A percentile compares a stretch with the other conserved stretches of the same genome.
Conservation (phyloP, 2,888 invertebrate genomes). For the Melanostoma scalare region DNA sequence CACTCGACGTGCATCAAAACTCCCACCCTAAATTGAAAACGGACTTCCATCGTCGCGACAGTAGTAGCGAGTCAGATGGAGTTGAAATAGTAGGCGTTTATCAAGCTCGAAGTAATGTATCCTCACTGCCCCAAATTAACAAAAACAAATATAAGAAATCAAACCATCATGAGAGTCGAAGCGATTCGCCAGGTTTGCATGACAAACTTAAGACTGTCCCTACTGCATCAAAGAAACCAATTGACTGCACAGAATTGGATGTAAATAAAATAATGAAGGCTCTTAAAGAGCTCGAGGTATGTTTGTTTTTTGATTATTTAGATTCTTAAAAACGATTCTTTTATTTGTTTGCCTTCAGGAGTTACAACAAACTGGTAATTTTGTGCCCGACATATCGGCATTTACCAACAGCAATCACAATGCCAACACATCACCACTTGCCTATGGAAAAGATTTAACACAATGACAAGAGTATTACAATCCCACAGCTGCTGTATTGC, state of each 20-base stretch:
- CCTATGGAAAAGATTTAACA: constrained; percentile 68
- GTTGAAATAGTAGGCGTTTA: constrained; percentile 81
- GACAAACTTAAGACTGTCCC: constrained; percentile 72
- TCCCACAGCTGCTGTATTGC: constrained; percentile 62
- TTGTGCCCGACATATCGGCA: constrained; percentile 59
- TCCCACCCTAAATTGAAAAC: constrained; percentile 35
- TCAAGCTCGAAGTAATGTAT: constrained; percentile 74
- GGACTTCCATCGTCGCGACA: constrained; percentile 74
- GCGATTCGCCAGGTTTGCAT: constrained; percentile 60
- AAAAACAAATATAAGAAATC: constrained; percentile 69
- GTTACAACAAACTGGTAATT: constrained; percentile 53
- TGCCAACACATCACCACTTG: constrained; percentile 70
- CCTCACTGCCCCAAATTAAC: constrained; percentile 36
- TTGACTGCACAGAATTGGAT: constrained; percentile 77
- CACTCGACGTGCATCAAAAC: constrained; percentile 37
- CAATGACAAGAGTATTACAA: constrained; percentile 73
- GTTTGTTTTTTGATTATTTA: background rate
- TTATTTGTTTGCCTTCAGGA: constrained; percentile 27
- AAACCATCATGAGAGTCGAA: constrained; percentile 59
- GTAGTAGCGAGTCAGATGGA: constrained; percentile 81
- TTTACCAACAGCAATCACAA: constrained; percentile 65
- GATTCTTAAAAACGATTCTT: background rate
- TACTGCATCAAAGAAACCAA: constrained; percentile 70
- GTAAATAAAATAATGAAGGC: constrained; percentile 83
- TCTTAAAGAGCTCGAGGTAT: constrained; percentile 82